Base-by-base conservation (phyloP, 1,140 invertebrate species). In the Brachionus paranguensis region DNA sequence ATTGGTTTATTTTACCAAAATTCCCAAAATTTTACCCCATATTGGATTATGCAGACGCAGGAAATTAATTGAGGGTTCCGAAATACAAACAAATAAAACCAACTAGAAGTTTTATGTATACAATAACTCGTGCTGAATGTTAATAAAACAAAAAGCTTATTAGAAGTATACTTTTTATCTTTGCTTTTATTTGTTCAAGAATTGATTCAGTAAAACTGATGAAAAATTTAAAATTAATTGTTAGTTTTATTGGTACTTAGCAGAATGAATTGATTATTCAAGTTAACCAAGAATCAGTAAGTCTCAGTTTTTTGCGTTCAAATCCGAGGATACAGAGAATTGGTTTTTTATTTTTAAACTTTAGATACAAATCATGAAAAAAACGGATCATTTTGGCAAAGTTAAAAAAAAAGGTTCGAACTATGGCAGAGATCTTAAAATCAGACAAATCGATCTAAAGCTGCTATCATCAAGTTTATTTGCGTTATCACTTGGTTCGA, bases 101-200 rank as follows among this genome's bases (percentile, higher is more conserved):
- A 68, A 68, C 10, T n/a, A 29, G 33, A 17, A 10, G 27, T 68
- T 33, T 68, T 33, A 68, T 33, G n/a, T 68, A 68, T 33, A 68
- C 27, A 68, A 68, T 33, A 68, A 3, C 27, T 68, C 65, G 33
- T 68, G 27, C 65, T 68, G 33, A 68, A 68, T 68, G 65, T 68
- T 68, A 68, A 33, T 68, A 68, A 41, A 68, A 68, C 65, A 68
- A 68, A 68, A 68, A 68, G 65, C 65, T 68, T 68, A 68, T 68
- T 68, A 68, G 33, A 68, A 68, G 33, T 68, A 33, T 37, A 20
- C 64, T 33, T 37, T 68, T 37, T 27, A 68, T 68, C 64, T 68
- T 68, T 68, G 11, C 33, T 27, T 68, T 68, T 55, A 55, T 55
- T 55, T 55, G 17, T 17, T 17, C 50, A 55, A 55, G 50, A 68